Conservation (phyloP, 1,140 invertebrate species). For the Hycleus phaleratus region DNA sequence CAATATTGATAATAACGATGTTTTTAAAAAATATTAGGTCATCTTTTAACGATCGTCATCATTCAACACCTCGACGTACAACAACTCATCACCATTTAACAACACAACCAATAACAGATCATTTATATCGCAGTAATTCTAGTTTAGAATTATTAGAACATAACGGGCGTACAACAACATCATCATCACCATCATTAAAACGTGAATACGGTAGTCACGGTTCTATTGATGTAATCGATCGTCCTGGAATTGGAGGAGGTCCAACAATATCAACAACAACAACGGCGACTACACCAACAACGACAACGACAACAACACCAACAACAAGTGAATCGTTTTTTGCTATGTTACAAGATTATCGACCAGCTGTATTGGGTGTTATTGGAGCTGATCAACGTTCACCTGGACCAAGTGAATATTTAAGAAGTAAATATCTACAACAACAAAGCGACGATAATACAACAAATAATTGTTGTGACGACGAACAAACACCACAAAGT, state of each 20-base stretch:
- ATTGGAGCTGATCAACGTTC: slow-evolving; percentile 53
- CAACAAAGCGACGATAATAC: slow-evolving; percentile 19
- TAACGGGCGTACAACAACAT: slow-evolving; percentile 27
- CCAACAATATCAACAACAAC: slow-evolving; percentile 16
- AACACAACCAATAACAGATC: slow-evolving; percentile 10
- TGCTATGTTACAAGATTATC: slow-evolving; percentile 71
- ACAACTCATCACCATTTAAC: slow-evolving; percentile 8
- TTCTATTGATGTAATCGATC: slow-evolving; percentile 49
- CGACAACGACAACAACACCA: slow-evolving; percentile 17
- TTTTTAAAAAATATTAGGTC: slow-evolving; percentile 14
- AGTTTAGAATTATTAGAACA: slow-evolving; percentile 49
- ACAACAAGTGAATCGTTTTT: slow-evolving; percentile 61
- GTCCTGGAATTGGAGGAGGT: slow-evolving; percentile 19
- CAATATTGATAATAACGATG: too few relatives aligned
- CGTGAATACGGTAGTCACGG: slow-evolving; percentile 55
- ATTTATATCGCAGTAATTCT: slow-evolving; percentile 50
- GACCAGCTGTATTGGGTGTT: slow-evolving; percentile 46
- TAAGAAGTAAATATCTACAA: slow-evolving; percentile 45
- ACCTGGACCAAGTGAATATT: slow-evolving; percentile 54
- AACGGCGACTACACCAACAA: slow-evolving; percentile 27
- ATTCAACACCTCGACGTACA: slow-evolving; percentile 6
- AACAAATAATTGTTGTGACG: slow-evolving; percentile 32
- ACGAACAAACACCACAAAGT: slow-evolving; percentile 45
- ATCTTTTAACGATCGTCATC: slow-evolving; percentile 36
- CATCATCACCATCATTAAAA: slow-evolving; percentile 42